Evolutionary conservation across 2,797 vertebrate species (phyloP).

Genomic region (Rousettus madagascariensis): DNA sequence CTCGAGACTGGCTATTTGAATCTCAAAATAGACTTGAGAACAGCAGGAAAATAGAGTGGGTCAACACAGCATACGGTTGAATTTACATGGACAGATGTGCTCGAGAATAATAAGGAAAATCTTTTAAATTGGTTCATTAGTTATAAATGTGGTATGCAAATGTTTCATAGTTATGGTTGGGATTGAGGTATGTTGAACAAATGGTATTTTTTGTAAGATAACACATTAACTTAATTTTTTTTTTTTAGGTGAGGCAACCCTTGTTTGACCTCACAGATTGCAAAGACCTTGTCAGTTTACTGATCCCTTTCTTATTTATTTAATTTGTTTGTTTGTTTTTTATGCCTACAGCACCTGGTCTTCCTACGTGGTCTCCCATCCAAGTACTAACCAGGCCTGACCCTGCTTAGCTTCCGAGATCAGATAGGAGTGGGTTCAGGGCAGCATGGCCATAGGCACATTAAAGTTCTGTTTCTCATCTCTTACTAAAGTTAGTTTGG

Average conservation of each 20-base stretch:
- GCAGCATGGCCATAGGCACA: no score
- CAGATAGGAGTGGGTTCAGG: no score
- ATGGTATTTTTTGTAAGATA: neutral
- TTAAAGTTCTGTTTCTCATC: neutral
- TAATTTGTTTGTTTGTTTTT: no score
- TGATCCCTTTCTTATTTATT: no score
- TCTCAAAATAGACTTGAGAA: constrained; percentile 48
- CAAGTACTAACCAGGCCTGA: no score
- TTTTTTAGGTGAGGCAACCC: no score
- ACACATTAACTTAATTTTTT: constrained; percentile 31
- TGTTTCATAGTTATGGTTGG: constrained; percentile 32
- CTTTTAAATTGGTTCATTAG: constrained; percentile 42
- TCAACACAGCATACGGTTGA: constrained; percentile 19
- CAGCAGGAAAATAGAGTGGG: constrained; percentile 43
- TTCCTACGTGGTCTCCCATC: no score
- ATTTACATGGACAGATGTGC: constrained; percentile 57
- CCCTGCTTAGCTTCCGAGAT: no score
- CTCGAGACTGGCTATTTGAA: constrained; percentile 8
- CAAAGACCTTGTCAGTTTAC: no score
- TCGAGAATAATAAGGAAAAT: constrained; percentile 19
- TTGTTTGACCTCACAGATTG: no score
- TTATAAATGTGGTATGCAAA: constrained; percentile 46
- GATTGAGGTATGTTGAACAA: constrained; percentile 18
- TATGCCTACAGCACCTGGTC: no score
- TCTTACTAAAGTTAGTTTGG: neutral